Evolutionary conservation across 2,113 vertebrate genomes (phyloP).

Genomic region (Otocyon megalotis): DNA sequence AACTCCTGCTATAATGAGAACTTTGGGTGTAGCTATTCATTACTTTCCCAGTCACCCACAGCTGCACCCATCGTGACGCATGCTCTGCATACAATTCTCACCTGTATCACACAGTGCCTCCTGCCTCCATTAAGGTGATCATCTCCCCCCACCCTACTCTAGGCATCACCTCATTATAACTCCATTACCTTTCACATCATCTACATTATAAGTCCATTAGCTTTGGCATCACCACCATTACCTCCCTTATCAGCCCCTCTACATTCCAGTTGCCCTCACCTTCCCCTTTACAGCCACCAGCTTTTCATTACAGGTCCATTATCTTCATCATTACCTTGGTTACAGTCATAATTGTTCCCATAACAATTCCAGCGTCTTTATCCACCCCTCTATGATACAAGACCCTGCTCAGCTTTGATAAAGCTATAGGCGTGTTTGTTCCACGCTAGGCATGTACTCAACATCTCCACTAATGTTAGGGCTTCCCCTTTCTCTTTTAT

Average conservation of each 20-base stretch:
- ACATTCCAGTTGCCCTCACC: constrained; percentile 83
- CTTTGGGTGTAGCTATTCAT: constrained; percentile 57
- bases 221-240: constrained; percentile 84
- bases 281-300: constrained; percentile 84
- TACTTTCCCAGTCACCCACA: constrained; percentile 75
- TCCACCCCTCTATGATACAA: constrained; percentile 68
- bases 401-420: constrained; percentile 66
- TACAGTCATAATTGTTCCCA: constrained; percentile 86
- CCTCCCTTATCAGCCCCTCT: constrained; percentile 83
- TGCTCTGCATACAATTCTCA: constrained; percentile 67
- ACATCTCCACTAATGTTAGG: neutral
- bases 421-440: constrained; percentile 35
- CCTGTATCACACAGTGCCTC: constrained; percentile 48
- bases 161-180: constrained; percentile 85
- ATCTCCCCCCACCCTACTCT: constrained; percentile 64
- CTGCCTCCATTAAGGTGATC: constrained; percentile 79
- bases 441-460: neutral
- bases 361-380: constrained; percentile 81
- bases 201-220: constrained; percentile 83
- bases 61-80: constrained; percentile 47
- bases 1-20: constrained; percentile 46
- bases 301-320: constrained; percentile 88
- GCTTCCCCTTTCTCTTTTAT: neutral
- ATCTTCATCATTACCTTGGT: constrained; percentile 86
- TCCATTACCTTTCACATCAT: constrained; percentile 83